Conservation (phyloP, 2,113 vertebrate species). For the Vombatus ursinus region DNA sequence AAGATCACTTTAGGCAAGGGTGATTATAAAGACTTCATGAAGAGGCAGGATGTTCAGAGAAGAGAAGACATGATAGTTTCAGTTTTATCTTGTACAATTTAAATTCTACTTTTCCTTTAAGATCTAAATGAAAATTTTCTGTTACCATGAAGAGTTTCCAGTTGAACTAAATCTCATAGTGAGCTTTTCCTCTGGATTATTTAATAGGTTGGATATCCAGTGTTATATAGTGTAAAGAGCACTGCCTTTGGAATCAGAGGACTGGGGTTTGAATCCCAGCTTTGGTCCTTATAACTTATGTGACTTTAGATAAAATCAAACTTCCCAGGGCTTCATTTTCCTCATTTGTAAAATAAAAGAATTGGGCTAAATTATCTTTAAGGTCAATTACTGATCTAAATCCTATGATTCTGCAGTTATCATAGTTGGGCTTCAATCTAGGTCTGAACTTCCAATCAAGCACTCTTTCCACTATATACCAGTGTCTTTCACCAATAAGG, state of each 20-base stretch:
- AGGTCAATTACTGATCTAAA: not conserved
- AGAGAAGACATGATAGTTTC: too few relatives aligned
- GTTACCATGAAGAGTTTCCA: not conserved
- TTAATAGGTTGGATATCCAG: not conserved
- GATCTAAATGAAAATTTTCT: not conserved
- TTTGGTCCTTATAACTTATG: not conserved
- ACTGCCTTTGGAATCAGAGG: not conserved
- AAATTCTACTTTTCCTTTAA: not conserved
- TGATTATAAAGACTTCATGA: too few relatives aligned
- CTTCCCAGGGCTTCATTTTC: not conserved
- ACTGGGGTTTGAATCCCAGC: not conserved
- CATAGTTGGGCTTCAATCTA: not conserved
- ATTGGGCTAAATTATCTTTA: not conserved
- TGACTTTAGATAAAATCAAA: not conserved
- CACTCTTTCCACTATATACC: too few relatives aligned
- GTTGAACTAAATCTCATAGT: not conserved
- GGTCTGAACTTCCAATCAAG: not conserved
- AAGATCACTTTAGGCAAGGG: too few relatives aligned
- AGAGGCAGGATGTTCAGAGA: too few relatives aligned
- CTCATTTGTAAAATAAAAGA: not conserved
- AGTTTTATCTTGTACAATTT: too few relatives aligned
- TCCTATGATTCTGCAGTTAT: not conserved
- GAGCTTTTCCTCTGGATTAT: not conserved
- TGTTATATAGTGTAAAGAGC: not conserved
- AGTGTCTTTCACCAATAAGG: too few relatives aligned